Base-by-base conservation (phyloP, 2,888 invertebrate species). In the Aphodius granarius region DNA sequence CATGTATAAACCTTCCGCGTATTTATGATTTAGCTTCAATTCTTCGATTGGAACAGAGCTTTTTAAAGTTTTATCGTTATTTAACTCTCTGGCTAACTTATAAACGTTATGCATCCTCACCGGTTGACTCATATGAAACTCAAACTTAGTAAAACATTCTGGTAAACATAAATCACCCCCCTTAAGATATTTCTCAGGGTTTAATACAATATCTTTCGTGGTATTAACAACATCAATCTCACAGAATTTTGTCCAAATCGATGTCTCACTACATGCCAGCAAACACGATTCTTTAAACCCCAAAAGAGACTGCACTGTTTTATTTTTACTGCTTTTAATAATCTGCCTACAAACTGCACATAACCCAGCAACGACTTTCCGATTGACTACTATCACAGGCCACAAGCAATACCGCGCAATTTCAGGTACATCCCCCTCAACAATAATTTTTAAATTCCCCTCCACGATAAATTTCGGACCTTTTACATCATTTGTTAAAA, bases 161-260 rank as follows among this genome's bases (percentile, higher is more conserved):
- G 97, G 95, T 73, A 97, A 82, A 73, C 84, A 83, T 13, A 86
- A 83, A 63, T 70, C 77, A 19, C 79, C 63, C 5, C 73, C 76
- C 65, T 82, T 75, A 20, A 85, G 75, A 62, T 79, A 80, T 17
- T 81, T 79, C 17, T 80, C 18, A 6, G 78, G 72, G 17, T 76
- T 75, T 17, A 63, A 80, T 18, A 89, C 80, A 71, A 91, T 80
- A n/a, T 87, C 82, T 77, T 89, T 89, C 0, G 93, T 87, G 0
- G 92, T 90, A 73, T 88, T 85, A 13, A 94, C 90, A 66, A 96
- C 88, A 84, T 96, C 95, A 3, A 94, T 89, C 89, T 97, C 97
- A 89, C 97, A 97, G 85, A 96, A 96, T 83, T 94, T 94, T 0
- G 97, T 97, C 97, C 97, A 97, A 63, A 94, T 89, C 6, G 96